Evolutionary conservation across 2,797 vertebrate genomes (phyloP).

Genomic region (Silurus aristotelis): DNA sequence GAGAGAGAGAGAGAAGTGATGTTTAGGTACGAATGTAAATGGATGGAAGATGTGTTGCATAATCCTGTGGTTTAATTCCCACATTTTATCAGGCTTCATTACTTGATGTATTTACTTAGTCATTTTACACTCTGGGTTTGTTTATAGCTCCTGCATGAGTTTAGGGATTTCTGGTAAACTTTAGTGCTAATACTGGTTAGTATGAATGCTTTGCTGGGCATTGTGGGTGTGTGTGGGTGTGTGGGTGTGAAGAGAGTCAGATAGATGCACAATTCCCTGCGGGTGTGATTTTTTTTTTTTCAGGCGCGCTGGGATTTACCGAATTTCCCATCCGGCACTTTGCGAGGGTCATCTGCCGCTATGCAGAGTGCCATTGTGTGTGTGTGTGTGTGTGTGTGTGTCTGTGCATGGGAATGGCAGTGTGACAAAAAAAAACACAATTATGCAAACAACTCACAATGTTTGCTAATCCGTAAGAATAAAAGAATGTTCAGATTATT

Average conservation of each 20-base stretch:
- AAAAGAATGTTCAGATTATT: neutral
- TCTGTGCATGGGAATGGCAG: neutral
- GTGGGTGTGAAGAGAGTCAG: neutral
- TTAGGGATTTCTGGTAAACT: neutral
- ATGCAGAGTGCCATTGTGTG: slow-evolving; percentile 36
- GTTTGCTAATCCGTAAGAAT: slow-evolving; percentile 16
- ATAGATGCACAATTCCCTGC: neutral
- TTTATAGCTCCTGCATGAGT: slow-evolving; percentile 10
- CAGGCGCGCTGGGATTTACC: slow-evolving; percentile 52
- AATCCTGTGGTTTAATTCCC: slow-evolving; percentile 7
- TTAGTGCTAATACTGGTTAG: neutral
- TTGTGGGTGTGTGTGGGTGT: neutral
- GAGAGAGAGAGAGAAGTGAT: too few species aligned
- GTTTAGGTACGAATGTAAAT: neutral
- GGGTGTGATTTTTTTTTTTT: neutral
- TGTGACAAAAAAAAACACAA: neutral
- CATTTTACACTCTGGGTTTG: neutral
- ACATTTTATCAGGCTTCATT: slow-evolving; percentile 10
- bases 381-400: neutral
- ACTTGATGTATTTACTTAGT: slow-evolving; percentile 23
- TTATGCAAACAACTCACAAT: slow-evolving; percentile 19
- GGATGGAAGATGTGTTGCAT: slow-evolving; percentile 6
- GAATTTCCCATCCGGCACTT: slow-evolving; percentile 61
- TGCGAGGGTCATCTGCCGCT: slow-evolving; percentile 65
- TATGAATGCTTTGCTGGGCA: neutral